These are phyloP conservation scores for Pangasius mekongensis DNA, from an alignment of 2,797 vertebrate genomes.

Conservation along the genomic window DNA sequence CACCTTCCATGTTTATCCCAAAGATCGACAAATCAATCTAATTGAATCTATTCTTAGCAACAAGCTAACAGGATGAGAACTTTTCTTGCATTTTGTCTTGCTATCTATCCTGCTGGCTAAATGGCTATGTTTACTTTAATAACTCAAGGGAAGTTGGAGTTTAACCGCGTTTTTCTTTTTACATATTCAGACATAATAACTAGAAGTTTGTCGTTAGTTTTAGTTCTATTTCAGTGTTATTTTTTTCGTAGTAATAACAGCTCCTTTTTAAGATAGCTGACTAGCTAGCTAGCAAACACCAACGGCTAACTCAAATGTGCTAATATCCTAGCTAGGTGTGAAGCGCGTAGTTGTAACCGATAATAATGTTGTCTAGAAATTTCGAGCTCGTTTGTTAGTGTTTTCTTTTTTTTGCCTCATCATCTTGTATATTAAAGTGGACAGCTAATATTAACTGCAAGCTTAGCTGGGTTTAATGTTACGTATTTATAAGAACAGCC, in stretches of 20 bases:
- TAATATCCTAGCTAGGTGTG: not conserved
- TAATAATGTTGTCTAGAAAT: not conserved
- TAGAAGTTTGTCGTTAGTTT: not conserved
- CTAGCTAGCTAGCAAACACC: constrained; percentile 13
- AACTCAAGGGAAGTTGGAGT: not conserved
- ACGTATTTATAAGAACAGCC: not conserved
- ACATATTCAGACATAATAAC: not conserved
- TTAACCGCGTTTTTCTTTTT: no score
- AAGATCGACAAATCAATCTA: not conserved
- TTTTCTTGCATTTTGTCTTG: constrained; percentile 29
- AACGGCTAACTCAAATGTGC: not conserved
- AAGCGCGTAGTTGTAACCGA: not conserved
- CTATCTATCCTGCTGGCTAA: not conserved
- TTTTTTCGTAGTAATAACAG: not conserved
- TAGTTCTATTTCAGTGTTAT: not conserved
- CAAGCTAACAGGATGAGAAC: constrained; percentile 21
- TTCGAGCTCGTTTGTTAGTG: not conserved
- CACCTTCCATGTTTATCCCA: not conserved
- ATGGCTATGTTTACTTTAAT: not conserved
- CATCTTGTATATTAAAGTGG: not conserved
- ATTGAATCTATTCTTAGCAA: not conserved
- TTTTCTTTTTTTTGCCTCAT: not conserved
- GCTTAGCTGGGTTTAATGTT: not conserved
- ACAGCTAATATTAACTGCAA: not conserved
- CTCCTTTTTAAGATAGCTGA: no score